Evolutionary conservation across 2,113 vertebrate genomes (phyloP), one percentile per base, ranked within the genome.

Genomic region (Tursiops truncatus): DNA sequence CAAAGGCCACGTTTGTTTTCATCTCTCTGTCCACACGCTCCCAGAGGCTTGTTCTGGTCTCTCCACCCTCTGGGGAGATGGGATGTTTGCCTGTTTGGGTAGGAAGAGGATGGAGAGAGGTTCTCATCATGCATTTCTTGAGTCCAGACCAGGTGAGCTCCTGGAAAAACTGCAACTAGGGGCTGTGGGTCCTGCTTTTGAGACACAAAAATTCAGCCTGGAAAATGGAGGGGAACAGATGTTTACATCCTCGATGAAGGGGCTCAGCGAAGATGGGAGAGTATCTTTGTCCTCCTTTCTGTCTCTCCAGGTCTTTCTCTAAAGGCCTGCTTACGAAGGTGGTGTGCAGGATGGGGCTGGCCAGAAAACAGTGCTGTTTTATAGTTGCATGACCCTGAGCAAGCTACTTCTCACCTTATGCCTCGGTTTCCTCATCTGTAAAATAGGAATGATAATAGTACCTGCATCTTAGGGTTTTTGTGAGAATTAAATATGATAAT

Each of bases 351-450:
- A 23, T 3, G 38, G 68, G 7, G 33, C 26, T 68, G 25, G 3
- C 47, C 58, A 28, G 60, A 84, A 63, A 58, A 82, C 8, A 10
- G 26, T 17, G 25, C 41, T 58, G 1, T 23, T 81, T 79, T 86
- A 36, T 8, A 47, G 11, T 63, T 31, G 25, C 4, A 10, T 47
- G 44, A 31, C 50, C 47, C 62, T 36, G 11, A 84, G 31, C 25
- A 92, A 88, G 21, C 36, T n/a, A 20, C 31, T n/a, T 70, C 91
- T 81, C 23, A 56, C 21, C 4, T 65, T 25, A 1, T 79, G 63
- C 15, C 87, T 88, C 47, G 36, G 56, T 88, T 91, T 96, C 8
- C 28, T 20, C 50, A 26, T 56, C 67, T 92, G 28, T 80, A 67
- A 73, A 89, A 62, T 4, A 7, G n/a, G 23, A 15, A 31, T 38